Evolutionary conservation across 2,113 vertebrate species (phyloP).

Genomic region (Sander vitreus): DNA sequence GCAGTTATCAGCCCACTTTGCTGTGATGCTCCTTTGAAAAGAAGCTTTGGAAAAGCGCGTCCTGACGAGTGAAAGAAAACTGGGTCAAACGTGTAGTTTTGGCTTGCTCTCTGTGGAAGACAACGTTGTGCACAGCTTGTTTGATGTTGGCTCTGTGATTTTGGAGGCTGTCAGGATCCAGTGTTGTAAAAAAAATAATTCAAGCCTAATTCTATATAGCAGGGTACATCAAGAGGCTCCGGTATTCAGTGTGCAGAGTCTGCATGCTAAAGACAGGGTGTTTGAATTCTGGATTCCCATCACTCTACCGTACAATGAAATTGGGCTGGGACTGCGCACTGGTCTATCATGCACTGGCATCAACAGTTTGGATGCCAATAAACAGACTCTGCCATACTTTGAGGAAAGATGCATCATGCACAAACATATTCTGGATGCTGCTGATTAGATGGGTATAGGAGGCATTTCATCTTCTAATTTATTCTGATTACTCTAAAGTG

Average conservation of each 20-base stretch:
- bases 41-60: conserved; percentile 5
- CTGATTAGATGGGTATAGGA: conserved; percentile 35
- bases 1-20: conserved; percentile 26
- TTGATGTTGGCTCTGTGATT: conserved; percentile 62
- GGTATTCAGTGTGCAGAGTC: neutral
- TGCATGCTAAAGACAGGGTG: neutral
- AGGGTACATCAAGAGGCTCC: conserved; percentile 5
- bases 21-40: conserved; percentile 41
- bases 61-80: conserved; percentile 41
- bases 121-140: conserved; percentile 35
- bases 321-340: conserved; percentile 1
- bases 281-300: conserved; percentile 17
- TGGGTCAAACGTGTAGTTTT: conserved; percentile 67
- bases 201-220: conserved; percentile 29
- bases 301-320: conserved; percentile 1
- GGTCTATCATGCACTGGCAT: conserved; percentile 10
- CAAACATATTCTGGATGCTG: conserved; percentile 34
- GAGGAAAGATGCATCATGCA: conserved; percentile 26
- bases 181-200: conserved; percentile 30
- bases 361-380: conserved; percentile 35
- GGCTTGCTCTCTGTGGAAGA: conserved; percentile 46
- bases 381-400: conserved; percentile 44
- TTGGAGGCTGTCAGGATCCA: conserved; percentile 40
- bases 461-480: conserved; percentile 37
- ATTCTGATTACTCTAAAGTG: conserved; percentile 22